A percentile compares a stretch with the other conserved stretches of the same genome.
phyloP scores from a whole-genome alignment of 2,888 invertebrate genomes.

The Leptinotarsa rubiginosa region DNA sequence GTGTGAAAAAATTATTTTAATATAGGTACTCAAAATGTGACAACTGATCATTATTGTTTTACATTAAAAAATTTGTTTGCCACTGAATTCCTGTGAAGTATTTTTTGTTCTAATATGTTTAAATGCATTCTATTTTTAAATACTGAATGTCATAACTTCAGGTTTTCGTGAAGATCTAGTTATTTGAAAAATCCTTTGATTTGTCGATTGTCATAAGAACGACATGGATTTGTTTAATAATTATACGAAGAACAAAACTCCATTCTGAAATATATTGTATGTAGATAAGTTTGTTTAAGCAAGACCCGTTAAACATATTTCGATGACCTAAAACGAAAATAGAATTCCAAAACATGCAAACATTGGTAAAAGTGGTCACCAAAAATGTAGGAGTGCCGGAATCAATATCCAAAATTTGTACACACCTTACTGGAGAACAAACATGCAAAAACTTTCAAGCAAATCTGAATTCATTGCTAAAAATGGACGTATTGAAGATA shows the following conservation, averaged over 20 bases:
- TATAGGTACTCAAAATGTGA: too few relatives aligned
- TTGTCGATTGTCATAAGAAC: neutral
- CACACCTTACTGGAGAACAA: neutral
- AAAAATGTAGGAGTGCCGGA: neutral
- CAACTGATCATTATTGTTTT: too few relatives aligned
- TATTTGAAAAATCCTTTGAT: neutral
- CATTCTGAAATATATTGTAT: too few relatives aligned
- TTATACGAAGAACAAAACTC: neutral
- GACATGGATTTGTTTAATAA: too few relatives aligned
- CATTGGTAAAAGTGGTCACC: neutral
- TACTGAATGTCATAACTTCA: too few relatives aligned
- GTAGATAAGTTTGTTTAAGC: neutral
- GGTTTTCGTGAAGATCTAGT: too few relatives aligned
- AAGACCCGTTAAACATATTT: neutral
- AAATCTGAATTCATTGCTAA: neutral
- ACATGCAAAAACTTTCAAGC: neutral
- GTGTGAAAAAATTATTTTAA: too few relatives aligned
- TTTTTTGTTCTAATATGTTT: too few relatives aligned
- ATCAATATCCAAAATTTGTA: neutral
- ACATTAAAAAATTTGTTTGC: too few relatives aligned
- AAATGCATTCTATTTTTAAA: too few relatives aligned
- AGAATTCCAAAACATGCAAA: conserved; percentile 3
- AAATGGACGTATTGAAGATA: neutral
- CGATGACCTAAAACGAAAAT: neutral
- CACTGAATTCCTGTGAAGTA: too few relatives aligned